A percentile compares a stretch with the other conserved stretches of the same genome.
These are phyloP conservation scores for Drosophila neotestacea DNA, from an alignment of 2,888 invertebrate species.

Conservation along the genomic window DNA sequence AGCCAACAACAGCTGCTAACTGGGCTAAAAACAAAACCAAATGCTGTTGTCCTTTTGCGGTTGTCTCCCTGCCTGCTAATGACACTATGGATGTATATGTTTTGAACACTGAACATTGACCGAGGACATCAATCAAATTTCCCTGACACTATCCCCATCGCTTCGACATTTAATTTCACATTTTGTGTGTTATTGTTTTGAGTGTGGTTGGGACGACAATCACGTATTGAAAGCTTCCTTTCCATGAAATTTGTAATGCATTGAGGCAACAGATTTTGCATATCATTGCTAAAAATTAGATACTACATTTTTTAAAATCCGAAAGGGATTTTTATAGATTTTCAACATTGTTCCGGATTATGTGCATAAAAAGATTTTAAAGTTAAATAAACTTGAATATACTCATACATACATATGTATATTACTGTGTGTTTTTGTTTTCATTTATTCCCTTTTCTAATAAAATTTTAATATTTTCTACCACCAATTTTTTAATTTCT, in stretches of 20 bases:
- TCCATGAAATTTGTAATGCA: not conserved
- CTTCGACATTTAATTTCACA: not conserved
- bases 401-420: too few relatives aligned
- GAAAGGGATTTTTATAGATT: too few relatives aligned
- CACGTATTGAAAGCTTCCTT: not conserved
- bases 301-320: too few relatives aligned
- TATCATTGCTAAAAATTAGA: too few relatives aligned
- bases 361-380: too few relatives aligned
- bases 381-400: too few relatives aligned
- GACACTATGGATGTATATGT: constrained; percentile 6
- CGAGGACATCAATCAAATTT: constrained; percentile 80
- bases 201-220: not conserved
- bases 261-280: not conserved
- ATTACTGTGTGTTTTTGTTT: too few relatives aligned
- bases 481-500: too few relatives aligned
- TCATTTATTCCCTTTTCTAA: too few relatives aligned
- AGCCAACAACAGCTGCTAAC: not conserved
- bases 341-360: too few relatives aligned
- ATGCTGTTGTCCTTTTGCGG: constrained; percentile 72
- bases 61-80: constrained; percentile 22
- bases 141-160: constrained; percentile 5
- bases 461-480: too few relatives aligned
- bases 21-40: not conserved
- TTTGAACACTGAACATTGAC: constrained; percentile 87
- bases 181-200: not conserved